These are phyloP conservation scores for Cantharis nigra DNA, from an alignment of 2,888 invertebrate species.

Conservation along the genomic window DNA sequence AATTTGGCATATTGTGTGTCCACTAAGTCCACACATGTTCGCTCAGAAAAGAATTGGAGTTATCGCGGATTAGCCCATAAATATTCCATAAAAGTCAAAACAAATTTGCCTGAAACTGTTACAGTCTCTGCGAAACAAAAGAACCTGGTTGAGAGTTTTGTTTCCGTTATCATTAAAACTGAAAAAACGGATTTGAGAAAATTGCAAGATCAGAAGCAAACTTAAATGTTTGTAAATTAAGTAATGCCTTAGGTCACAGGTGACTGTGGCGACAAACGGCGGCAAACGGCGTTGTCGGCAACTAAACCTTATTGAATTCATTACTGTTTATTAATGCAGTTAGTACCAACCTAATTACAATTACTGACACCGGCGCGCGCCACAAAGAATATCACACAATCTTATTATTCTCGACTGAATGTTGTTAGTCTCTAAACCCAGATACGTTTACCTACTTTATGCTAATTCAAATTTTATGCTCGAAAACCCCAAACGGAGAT, in stretches of 20 bases:
- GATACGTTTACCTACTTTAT: constrained; percentile 38
- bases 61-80: not conserved
- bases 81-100: constrained; percentile 1
- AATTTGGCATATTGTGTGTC: constrained; percentile 55
- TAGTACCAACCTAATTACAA: constrained; percentile 57
- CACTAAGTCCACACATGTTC: constrained; percentile 28
- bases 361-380: constrained; percentile 47
- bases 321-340: constrained; percentile 57
- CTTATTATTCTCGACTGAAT: constrained; percentile 41
- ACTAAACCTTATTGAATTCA: constrained; percentile 48
- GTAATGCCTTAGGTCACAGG: constrained; percentile 38
- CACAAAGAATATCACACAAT: constrained; percentile 46
- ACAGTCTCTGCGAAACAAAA: not conserved
- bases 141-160: not conserved
- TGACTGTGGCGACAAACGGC: constrained; percentile 37
- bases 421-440: constrained; percentile 35
- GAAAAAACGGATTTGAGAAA: not conserved
- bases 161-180: not conserved
- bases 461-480: constrained; percentile 33
- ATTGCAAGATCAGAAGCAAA: constrained; percentile 19
- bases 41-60: constrained; percentile 21
- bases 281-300: constrained; percentile 40
- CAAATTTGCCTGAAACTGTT: not conserved
- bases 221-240: constrained; percentile 36
- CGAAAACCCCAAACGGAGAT: constrained; percentile 5